These are phyloP conservation scores for Lutjanus argentimaculatus DNA, from an alignment of 2,797 vertebrate genomes.

Conservation along the genomic window DNA sequence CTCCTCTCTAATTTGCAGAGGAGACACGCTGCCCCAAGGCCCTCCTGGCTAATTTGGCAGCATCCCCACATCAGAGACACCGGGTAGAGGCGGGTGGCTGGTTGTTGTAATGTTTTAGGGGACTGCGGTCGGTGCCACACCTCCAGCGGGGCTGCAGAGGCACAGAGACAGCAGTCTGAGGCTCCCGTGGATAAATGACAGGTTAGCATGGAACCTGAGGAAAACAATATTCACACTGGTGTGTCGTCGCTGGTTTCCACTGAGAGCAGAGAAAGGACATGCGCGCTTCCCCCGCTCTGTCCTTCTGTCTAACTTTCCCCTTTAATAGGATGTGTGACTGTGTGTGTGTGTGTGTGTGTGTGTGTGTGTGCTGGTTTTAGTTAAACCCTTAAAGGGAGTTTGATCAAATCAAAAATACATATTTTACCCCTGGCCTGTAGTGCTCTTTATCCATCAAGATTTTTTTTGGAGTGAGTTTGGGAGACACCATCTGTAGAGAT, in stretches of 20 bases:
- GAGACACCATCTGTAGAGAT: too few relatives aligned
- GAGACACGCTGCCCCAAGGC: slow-evolving; percentile 66
- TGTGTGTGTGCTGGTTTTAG: slow-evolving; percentile 29
- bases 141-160: slow-evolving; percentile 57
- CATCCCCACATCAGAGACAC: slow-evolving; percentile 75
- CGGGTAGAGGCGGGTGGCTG: slow-evolving; percentile 16
- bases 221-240: slow-evolving; percentile 51
- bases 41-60: slow-evolving; percentile 75
- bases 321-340: slow-evolving; percentile 6
- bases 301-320: slow-evolving; percentile 40
- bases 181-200: slow-evolving; percentile 74
- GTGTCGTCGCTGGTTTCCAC: slow-evolving; percentile 18
- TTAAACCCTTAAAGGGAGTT: slow-evolving; percentile 28
- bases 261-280: slow-evolving; percentile 29
- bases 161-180: slow-evolving; percentile 74
- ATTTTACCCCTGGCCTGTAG: too few relatives aligned
- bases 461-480: too few relatives aligned
- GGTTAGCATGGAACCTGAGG: slow-evolving; percentile 55
- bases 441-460: too few relatives aligned
- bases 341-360: slow-evolving; percentile 7
- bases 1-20: slow-evolving; percentile 79
- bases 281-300: slow-evolving; percentile 6
- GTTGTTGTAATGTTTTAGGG: slow-evolving; percentile 58
- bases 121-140: slow-evolving; percentile 42
- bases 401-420: too few relatives aligned